phyloP scores from a whole-genome alignment of 2,888 invertebrate species.

The Coelogynopora nodosa region DNA sequence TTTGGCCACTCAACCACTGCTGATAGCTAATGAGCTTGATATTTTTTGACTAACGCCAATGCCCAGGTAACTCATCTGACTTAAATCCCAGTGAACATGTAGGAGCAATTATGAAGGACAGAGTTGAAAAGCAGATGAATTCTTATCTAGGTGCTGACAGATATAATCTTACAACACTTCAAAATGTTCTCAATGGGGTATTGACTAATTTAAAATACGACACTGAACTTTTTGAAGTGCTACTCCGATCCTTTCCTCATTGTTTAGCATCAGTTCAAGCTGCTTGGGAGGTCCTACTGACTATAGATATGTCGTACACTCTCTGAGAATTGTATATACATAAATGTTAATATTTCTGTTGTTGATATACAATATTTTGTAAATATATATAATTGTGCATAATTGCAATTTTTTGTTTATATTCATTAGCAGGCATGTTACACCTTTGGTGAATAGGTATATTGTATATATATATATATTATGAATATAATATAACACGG shows the following conservation, averaged over 20 bases:
- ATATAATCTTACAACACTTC: constrained; percentile 20
- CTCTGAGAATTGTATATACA: not conserved
- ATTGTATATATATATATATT: no score
- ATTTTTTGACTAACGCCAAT: constrained; percentile 26
- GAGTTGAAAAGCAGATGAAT: not conserved
- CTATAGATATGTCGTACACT: not conserved
- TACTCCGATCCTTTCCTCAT: not conserved
- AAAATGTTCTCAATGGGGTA: constrained; percentile 11
- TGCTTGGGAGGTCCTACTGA: not conserved
- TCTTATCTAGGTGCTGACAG: not conserved
- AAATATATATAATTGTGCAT: not conserved
- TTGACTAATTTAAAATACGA: constrained; percentile 1
- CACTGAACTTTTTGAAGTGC: constrained; percentile 4
- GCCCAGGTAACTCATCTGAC: constrained; percentile 11
- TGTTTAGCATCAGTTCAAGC: not conserved
- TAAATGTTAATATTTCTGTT: not conserved
- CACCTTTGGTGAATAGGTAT: no score
- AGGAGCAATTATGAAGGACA: not conserved
- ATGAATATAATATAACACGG: no score
- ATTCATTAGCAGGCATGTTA: constrained; percentile 1
- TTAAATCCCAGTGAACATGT: constrained; percentile 5
- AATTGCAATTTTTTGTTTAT: not conserved
- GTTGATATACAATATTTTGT: not conserved
- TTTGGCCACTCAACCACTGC: constrained; percentile 3
- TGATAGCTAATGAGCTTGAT: constrained; percentile 6